Conservation (phyloP, 2,113 vertebrate species). For the Indicator indicator region DNA sequence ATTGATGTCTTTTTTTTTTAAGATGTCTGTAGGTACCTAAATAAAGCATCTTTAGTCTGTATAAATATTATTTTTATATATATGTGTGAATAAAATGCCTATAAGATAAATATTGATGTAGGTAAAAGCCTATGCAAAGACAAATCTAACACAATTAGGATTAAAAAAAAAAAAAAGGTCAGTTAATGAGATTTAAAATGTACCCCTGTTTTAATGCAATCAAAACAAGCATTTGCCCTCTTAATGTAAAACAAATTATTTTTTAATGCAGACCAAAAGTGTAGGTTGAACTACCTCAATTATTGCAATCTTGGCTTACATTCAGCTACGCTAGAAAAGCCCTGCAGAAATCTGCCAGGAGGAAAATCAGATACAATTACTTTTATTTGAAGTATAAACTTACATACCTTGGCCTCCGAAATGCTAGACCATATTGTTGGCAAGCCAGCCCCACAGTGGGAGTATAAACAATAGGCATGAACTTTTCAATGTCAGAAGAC, state of each 20-base stretch:
- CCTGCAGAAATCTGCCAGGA: conserved; percentile 21
- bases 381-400: conserved; percentile 62
- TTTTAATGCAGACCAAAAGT: neutral
- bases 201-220: neutral
- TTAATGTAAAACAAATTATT: conserved; percentile 10
- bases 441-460: conserved; percentile 95
- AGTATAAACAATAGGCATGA: conserved; percentile 98
- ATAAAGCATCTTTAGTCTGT: neutral
- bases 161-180: neutral
- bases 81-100: neutral
- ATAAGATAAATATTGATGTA: neutral
- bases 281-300: conserved; percentile 21
- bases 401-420: conserved; percentile 91
- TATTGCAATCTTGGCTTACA: conserved; percentile 34
- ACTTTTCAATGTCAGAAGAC: conserved; percentile 88
- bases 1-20: neutral
- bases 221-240: neutral
- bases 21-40: neutral
- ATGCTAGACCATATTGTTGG: conserved; percentile 91
- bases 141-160: neutral
- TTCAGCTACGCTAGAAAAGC: conserved; percentile 1
- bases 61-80: neutral
- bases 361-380: conserved; percentile 18
- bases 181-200: neutral
- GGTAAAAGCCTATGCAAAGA: neutral